Percentiles rank a stretch among this genome's conserved stretches.
Evolutionary conservation across 2,888 invertebrate species (phyloP).

Genomic region (Limnephilus marmoratus): DNA sequence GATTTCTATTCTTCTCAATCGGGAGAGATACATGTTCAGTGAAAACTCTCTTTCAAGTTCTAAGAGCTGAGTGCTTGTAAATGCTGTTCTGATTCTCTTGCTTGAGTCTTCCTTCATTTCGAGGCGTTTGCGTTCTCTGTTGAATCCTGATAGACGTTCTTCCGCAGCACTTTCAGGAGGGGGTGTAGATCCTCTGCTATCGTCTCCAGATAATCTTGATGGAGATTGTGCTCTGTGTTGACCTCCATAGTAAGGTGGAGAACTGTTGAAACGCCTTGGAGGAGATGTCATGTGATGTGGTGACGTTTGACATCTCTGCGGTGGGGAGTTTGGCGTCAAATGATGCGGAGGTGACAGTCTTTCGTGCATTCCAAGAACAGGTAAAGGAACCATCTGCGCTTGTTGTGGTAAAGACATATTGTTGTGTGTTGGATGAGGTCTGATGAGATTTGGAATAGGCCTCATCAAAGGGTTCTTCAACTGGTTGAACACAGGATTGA

Average conservation of each 20-base stretch:
- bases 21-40: conserved; percentile 92
- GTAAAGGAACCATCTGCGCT: conserved; percentile 67
- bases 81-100: conserved; percentile 94
- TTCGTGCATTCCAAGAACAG: conserved; percentile 55
- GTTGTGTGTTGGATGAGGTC: conserved; percentile 71
- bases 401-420: conserved; percentile 69
- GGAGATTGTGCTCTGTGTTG: conserved; percentile 66
- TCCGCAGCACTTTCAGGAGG: conserved; percentile 75
- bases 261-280: conserved; percentile 72
- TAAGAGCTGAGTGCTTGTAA: conserved; percentile 92
- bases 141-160: conserved; percentile 74
- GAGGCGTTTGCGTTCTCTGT: conserved; percentile 74
- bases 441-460: conserved; percentile 70
- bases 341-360: conserved; percentile 49
- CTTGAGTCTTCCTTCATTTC: conserved; percentile 82
- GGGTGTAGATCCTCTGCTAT: conserved; percentile 78
- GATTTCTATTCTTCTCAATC: conserved; percentile 93
- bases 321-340: conserved; percentile 33
- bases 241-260: conserved; percentile 68
- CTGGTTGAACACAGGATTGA: conserved; percentile 75
- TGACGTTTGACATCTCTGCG: conserved; percentile 54
- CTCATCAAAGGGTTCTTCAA: conserved; percentile 74
- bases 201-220: conserved; percentile 67
- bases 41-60: conserved; percentile 94
- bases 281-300: conserved; percentile 70